A percentile compares a stretch with the other conserved stretches of the same genome.
These are phyloP conservation scores for Cyanoramphus novaezelandiae DNA, from an alignment of 2,113 vertebrate genomes.

Conservation along the genomic window DNA sequence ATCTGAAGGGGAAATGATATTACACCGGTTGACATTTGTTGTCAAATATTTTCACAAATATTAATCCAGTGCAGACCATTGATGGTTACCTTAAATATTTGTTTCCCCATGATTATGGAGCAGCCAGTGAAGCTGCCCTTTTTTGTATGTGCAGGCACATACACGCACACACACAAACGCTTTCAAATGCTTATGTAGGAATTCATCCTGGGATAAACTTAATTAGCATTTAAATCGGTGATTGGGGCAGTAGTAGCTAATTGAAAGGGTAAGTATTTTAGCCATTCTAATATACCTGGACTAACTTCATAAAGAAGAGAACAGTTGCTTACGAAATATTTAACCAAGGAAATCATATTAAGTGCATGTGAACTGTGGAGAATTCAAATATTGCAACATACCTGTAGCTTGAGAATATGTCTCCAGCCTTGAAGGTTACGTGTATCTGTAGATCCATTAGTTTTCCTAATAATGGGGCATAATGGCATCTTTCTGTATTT, in stretches of 20 bases:
- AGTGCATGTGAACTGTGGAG: neutral
- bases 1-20: constrained; percentile 22
- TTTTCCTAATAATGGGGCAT: neutral
- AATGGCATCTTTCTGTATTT: neutral
- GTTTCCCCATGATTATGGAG: neutral
- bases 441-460: neutral
- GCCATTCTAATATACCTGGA: neutral
- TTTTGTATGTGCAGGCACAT: neutral
- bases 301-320: neutral
- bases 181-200: neutral
- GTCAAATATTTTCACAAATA: constrained; percentile 8
- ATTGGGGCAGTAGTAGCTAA: neutral
- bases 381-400: constrained; percentile 6
- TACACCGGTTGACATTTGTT: neutral
- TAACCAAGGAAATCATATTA: neutral
- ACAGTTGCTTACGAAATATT: neutral
- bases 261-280: neutral
- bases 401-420: neutral
- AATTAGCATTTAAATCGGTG: neutral
- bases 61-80: neutral
- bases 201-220: neutral
- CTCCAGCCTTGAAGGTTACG: neutral
- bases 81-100: neutral
- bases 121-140: neutral
- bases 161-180: neutral